Conservation (phyloP, 2,888 invertebrate species). For the Harpalus rubripes region DNA sequence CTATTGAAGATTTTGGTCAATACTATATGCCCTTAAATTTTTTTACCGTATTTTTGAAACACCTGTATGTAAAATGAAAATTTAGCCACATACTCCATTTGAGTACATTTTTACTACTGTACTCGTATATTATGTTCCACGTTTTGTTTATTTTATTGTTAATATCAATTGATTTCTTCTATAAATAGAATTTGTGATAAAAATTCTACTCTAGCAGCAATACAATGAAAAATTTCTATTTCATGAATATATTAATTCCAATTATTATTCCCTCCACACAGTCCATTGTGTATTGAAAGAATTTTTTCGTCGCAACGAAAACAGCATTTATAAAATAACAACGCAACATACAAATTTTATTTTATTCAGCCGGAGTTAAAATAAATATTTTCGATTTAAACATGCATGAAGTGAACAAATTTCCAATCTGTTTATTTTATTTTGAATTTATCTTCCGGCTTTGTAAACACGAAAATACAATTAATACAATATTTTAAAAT, state of each 20-base stretch:
- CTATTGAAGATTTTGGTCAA: no score
- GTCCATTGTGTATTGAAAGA: conserved; percentile 35
- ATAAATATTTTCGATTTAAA: conserved; percentile 39
- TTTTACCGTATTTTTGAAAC: no score
- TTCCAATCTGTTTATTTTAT: conserved; percentile 47
- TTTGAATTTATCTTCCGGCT: conserved; percentile 19
- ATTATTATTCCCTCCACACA: conserved; percentile 35
- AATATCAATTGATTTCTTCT: background rate
- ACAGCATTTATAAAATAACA: conserved; percentile 30
- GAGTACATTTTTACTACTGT: no score
- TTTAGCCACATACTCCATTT: no score
- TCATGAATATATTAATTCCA: conserved; percentile 28
- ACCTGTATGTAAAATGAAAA: no score
- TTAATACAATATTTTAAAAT: conserved; percentile 46
- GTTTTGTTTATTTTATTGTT: background rate
- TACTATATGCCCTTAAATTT: no score
- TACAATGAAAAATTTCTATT: conserved; percentile 27
- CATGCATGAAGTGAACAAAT: conserved; percentile 28
- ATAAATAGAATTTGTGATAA: background rate
- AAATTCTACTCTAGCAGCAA: background rate
- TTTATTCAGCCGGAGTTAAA: conserved; percentile 9
- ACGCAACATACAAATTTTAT: conserved; percentile 13
- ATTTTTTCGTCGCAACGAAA: conserved; percentile 11
- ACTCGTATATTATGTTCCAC: background rate
- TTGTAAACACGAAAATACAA: conserved; percentile 24